Conservation (phyloP, 2,888 invertebrate genomes). For the Eristalis pertinax region DNA sequence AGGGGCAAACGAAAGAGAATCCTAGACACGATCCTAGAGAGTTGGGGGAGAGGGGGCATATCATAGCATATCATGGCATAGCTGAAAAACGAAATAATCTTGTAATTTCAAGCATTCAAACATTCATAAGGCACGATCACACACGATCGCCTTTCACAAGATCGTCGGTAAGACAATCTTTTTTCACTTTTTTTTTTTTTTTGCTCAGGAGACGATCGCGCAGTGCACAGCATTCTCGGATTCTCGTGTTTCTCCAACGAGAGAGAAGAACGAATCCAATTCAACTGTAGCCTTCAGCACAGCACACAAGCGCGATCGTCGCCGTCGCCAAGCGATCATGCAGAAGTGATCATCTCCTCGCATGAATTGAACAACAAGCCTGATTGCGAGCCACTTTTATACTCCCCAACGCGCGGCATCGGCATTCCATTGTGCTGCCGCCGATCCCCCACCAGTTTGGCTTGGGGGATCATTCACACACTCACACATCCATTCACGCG, state of each 20-base stretch:
- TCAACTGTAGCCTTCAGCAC: conserved; percentile 1
- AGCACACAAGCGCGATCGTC: conserved; percentile 12
- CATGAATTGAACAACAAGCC: conserved; percentile 51
- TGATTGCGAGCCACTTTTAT: conserved; percentile 58
- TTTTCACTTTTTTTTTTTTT: neutral
- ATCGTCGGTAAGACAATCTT: conserved; percentile 32
- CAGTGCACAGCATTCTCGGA: too few relatives aligned
- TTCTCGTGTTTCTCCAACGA: neutral
- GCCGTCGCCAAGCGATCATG: conserved; percentile 11
- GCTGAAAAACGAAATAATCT: conserved; percentile 50
- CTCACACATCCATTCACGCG: neutral
- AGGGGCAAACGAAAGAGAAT: neutral
- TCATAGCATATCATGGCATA: conserved; percentile 49
- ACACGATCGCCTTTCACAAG: conserved; percentile 45
- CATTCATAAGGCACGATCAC: conserved; percentile 34
- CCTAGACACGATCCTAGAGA: conserved; percentile 29
- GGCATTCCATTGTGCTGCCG: neutral
- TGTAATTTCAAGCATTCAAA: conserved; percentile 63
- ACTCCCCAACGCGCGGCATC: conserved; percentile 38
- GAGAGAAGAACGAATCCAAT: conserved; percentile 5
- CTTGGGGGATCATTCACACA: neutral
- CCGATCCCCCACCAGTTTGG: neutral
- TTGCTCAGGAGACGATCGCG: neutral
- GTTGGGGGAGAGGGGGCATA: conserved; percentile 15
- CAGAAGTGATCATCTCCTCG: conserved; percentile 35